Evolutionary conservation across 2,888 invertebrate species (phyloP).

Genomic region (Harpalus rubripes): DNA sequence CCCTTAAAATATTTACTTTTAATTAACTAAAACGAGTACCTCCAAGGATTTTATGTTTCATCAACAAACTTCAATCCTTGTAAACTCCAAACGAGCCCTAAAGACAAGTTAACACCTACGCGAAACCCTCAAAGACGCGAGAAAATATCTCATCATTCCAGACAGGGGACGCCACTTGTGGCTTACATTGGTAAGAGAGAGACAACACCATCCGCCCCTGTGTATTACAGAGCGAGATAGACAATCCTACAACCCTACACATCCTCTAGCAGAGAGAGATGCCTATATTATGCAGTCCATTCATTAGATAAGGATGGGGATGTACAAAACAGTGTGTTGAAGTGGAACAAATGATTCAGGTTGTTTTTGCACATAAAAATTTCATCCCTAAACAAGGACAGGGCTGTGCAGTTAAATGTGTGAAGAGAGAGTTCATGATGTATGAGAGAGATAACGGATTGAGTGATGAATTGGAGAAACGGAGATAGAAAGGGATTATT

Average conservation of each 20-base stretch:
- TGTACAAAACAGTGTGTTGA: constrained; percentile 24
- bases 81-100: constrained; percentile 45
- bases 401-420: constrained; percentile 1
- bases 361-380: constrained; percentile 42
- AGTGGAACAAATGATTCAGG: constrained; percentile 47
- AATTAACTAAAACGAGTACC: constrained; percentile 17
- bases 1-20: constrained; percentile 4
- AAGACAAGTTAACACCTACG: constrained; percentile 48
- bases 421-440: constrained; percentile 19
- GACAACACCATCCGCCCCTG: not conserved
- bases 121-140: constrained; percentile 20
- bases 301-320: constrained; percentile 15
- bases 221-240: not conserved
- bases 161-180: constrained; percentile 35
- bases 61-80: constrained; percentile 14
- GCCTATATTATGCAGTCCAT: not conserved
- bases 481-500: constrained; percentile 3
- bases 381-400: constrained; percentile 38
- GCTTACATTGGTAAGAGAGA: constrained; percentile 6
- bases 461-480: not conserved
- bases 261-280: constrained; percentile 5
- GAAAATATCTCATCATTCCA: constrained; percentile 37
- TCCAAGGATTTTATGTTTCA: constrained; percentile 27
- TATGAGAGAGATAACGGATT: constrained; percentile 6
- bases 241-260: constrained; percentile 16